Percentiles rank a stretch among this genome's conserved stretches.
Conservation (phyloP, 2,797 vertebrate species). For the Rachycentron canadum region DNA sequence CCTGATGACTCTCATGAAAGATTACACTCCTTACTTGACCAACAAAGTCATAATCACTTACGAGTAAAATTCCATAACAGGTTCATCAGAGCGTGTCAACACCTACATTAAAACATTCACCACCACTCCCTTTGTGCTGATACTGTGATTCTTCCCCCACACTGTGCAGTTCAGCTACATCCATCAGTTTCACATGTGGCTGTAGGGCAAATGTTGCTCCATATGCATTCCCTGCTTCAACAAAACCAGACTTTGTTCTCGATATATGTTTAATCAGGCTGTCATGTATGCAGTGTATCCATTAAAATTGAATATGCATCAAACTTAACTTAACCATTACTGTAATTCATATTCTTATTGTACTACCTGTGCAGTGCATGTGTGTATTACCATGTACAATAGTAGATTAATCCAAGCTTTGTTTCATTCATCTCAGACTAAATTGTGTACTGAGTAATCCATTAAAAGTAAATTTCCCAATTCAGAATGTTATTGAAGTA, state of each 20-base stretch:
- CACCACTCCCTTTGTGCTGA: background rate
- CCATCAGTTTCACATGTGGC: background rate
- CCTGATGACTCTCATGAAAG: background rate
- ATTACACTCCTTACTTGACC: background rate
- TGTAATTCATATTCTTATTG: background rate
- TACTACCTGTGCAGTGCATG: background rate
- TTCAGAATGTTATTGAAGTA: too few relatives aligned
- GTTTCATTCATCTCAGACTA: too few relatives aligned
- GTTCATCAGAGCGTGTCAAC: background rate
- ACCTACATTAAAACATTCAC: background rate
- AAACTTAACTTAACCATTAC: too few relatives aligned
- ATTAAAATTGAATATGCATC: background rate
- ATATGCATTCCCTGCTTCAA: background rate
- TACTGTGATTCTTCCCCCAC: background rate
- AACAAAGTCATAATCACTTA: background rate
- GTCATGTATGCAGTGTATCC: background rate
- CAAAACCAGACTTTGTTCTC: background rate
- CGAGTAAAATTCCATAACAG: background rate
- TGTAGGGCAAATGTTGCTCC: background rate
- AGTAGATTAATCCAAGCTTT: too few relatives aligned
- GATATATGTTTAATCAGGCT: background rate
- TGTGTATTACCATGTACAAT: too few relatives aligned
- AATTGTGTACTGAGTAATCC: too few relatives aligned
- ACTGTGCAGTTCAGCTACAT: background rate
- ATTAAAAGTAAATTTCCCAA: too few relatives aligned